phyloP scores from a whole-genome alignment of 2,888 invertebrate genomes.

The Eupeodes luniger region DNA sequence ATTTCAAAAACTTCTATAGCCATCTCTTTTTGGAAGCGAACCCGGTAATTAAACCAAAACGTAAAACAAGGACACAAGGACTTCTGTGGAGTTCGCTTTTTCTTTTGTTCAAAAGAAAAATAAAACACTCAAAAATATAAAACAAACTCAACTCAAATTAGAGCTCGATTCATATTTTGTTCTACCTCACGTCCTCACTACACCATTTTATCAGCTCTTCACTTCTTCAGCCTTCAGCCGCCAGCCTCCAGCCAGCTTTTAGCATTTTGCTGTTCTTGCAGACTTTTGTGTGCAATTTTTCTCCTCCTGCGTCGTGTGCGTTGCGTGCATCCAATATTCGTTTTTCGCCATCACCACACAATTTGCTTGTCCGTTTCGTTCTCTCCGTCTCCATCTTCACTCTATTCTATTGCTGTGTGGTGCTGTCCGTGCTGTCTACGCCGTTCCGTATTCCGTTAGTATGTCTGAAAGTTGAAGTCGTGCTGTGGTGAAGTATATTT shows the following conservation, averaged over 20 bases:
- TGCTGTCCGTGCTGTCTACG: not conserved
- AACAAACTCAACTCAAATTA: not conserved
- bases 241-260: no score
- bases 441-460: constrained; percentile 71
- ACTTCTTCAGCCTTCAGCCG: no score
- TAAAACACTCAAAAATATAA: not conserved
- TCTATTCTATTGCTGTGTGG: not conserved
- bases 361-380: constrained; percentile 56
- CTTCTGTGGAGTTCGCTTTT: not conserved
- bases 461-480: constrained; percentile 75
- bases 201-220: no score
- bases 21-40: not conserved
- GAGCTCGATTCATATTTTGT: not conserved
- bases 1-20: not conserved
- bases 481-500: constrained; percentile 43
- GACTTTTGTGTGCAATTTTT: constrained; percentile 62
- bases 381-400: constrained; percentile 15
- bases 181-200: not conserved
- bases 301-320: constrained; percentile 59
- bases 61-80: not conserved
- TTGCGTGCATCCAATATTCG: constrained; percentile 46
- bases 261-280: constrained; percentile 8
- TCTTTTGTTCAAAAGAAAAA: not conserved
- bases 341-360: not conserved
- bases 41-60: not conserved